These are phyloP conservation scores for Pseudomyrmex sp. DNA, from an alignment of 1,140 invertebrate species.

Conservation along the genomic window DNA sequence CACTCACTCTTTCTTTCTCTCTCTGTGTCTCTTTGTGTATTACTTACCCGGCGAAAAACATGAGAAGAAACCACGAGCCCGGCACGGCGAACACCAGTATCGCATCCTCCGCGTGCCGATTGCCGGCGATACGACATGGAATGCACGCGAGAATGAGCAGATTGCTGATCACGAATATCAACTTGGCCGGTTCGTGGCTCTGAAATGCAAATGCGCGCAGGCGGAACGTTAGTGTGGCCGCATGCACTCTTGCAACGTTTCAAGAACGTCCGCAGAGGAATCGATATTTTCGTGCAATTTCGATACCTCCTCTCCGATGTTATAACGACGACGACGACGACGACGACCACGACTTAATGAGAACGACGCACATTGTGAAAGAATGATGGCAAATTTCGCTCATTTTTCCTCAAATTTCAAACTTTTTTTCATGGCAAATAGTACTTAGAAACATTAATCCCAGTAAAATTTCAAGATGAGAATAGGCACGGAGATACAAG, in stretches of 20 bases:
- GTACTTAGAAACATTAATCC: too few relatives aligned
- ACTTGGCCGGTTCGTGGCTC: slow-evolving; percentile 97
- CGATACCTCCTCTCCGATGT: slow-evolving; percentile 38
- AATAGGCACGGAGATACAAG: too few relatives aligned
- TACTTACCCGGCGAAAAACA: slow-evolving; percentile 98
- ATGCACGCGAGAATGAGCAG: slow-evolving; percentile 96
- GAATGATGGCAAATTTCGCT: too few relatives aligned
- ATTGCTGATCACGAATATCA: slow-evolving; percentile 97
- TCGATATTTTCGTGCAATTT: slow-evolving; percentile 63
- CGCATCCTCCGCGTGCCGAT: slow-evolving; percentile 94
- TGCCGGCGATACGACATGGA: slow-evolving; percentile 92
- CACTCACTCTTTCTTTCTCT: background rate
- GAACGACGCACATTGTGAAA: background rate
- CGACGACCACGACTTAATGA: too few relatives aligned
- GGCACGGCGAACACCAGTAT: slow-evolving; percentile 96
- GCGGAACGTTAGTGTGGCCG: slow-evolving; percentile 57
- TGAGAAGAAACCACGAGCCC: slow-evolving; percentile 98
- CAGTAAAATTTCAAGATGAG: too few relatives aligned
- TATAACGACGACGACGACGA: slow-evolving; percentile 8
- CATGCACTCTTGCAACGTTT: slow-evolving; percentile 60
- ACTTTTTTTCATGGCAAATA: too few relatives aligned
- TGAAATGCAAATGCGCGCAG: slow-evolving; percentile 81
- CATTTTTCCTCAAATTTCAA: too few relatives aligned
- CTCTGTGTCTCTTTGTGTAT: slow-evolving; percentile 18
- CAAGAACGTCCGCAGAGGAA: slow-evolving; percentile 59